Evolutionary conservation across 2,113 vertebrate species (phyloP).

Genomic region (Actenoides hombroni): DNA sequence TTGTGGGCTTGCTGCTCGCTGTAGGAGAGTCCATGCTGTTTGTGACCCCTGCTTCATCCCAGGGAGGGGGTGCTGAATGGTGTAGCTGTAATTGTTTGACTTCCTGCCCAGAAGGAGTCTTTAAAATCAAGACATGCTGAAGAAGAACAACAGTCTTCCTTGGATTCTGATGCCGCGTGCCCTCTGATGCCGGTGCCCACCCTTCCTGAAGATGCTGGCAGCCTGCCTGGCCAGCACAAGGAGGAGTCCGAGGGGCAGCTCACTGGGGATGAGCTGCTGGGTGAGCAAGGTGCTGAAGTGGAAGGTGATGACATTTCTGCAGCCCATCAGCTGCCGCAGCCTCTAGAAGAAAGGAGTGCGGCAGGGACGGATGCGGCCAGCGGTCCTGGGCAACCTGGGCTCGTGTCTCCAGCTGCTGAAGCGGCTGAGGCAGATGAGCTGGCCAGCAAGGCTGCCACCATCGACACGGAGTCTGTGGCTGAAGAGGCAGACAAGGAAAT

Average conservation of each 20-base stretch:
- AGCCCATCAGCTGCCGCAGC: neutral
- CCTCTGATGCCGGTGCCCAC: neutral
- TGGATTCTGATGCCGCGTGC: neutral
- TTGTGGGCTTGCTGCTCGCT: neutral
- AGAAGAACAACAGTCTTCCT: conserved; percentile 49
- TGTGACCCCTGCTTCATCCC: neutral
- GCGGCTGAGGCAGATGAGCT: neutral
- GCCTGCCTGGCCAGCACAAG: neutral
- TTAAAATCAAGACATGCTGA: conserved; percentile 27
- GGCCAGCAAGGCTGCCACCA: neutral
- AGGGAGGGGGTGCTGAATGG: neutral
- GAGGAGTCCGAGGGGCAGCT: neutral
- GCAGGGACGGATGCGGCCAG: neutral
- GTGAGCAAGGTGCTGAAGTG: neutral
- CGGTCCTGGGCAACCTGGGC: neutral
- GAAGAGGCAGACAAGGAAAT: neutral
- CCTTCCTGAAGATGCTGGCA: neutral
- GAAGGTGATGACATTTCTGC: neutral
- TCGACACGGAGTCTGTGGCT: neutral
- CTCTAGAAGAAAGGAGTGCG: neutral
- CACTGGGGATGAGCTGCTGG: neutral
- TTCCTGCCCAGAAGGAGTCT: conserved; percentile 60
- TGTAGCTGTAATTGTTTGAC: conserved; percentile 23
- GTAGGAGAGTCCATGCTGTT: neutral
- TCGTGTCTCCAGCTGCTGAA: neutral